Evolutionary conservation across 1,140 invertebrate species (phyloP).

Genomic region (Micrasema minimum): DNA sequence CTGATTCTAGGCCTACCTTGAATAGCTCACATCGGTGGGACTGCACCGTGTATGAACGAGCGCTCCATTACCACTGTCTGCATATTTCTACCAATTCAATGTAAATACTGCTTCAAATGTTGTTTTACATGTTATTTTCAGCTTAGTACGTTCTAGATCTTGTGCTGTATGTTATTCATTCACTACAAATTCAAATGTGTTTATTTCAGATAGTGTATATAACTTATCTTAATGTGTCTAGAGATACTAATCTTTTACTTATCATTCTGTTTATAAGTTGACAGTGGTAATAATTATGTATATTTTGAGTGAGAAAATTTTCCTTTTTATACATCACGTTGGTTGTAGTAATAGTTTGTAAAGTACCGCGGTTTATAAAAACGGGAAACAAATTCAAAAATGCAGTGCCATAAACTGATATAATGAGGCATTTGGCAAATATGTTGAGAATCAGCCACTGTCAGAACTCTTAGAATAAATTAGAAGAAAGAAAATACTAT

Average conservation of each 20-base stretch:
- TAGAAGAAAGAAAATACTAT: constrained; percentile 48
- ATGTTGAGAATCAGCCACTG: constrained; percentile 43
- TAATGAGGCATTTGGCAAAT: constrained; percentile 37
- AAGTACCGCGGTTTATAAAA: constrained; percentile 32
- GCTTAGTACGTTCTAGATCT: no score
- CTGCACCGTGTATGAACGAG: no score
- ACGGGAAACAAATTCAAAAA: constrained; percentile 22
- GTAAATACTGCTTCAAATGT: no score
- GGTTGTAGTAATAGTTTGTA: constrained; percentile 47
- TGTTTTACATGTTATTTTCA: no score
- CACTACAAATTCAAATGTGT: no score
- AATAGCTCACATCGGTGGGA: no score
- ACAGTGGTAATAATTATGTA: constrained; percentile 39
- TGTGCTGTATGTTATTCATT: no score
- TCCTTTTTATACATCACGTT: constrained; percentile 38
- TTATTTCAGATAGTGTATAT: no score
- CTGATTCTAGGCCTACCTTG: background rate
- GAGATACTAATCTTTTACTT: no score
- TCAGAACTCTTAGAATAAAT: constrained; percentile 50
- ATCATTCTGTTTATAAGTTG: background rate
- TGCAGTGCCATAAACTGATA: constrained; percentile 50
- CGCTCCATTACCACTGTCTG: no score
- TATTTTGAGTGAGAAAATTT: constrained; percentile 44
- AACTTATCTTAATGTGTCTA: no score
- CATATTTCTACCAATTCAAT: no score